Conservation (phyloP, 1,140 invertebrate genomes). For the Monochamus saltuarius region DNA sequence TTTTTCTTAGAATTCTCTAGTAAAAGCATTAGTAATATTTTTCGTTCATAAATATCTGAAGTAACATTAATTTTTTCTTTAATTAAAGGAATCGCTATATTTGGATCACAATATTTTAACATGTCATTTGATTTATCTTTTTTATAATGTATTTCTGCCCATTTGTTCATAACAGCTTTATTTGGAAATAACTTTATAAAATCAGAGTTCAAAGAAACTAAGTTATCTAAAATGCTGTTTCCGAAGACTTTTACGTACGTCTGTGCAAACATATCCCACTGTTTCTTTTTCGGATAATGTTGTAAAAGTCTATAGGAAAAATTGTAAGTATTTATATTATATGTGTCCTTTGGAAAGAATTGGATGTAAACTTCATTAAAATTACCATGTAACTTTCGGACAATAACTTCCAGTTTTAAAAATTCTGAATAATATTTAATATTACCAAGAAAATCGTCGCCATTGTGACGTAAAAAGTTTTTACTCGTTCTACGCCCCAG, state of each 20-base stretch:
- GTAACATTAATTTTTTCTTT: slow-evolving; percentile 26
- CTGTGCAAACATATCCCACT: slow-evolving; percentile 7
- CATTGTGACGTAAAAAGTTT: slow-evolving; percentile 7
- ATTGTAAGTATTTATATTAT: neutral
- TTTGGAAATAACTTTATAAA: slow-evolving; percentile 1
- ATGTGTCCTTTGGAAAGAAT: neutral
- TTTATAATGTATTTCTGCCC: slow-evolving; percentile 16
- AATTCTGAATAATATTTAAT: neutral
- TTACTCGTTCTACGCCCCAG: slow-evolving; percentile 20
- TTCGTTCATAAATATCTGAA: slow-evolving; percentile 12
- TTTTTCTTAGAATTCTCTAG: slow-evolving; percentile 13
- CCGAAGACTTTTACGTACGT: neutral
- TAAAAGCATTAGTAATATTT: slow-evolving; percentile 7
- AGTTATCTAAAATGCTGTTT: neutral
- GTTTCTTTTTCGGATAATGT: slow-evolving; percentile 6
- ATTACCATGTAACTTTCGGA: slow-evolving; percentile 4
- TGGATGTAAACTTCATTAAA: slow-evolving; percentile 2
- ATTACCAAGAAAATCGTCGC: slow-evolving; percentile 17
- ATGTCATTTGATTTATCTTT: slow-evolving; percentile 7
- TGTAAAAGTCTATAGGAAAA: neutral
- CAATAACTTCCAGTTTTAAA: slow-evolving; percentile 5
- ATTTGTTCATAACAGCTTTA: slow-evolving; percentile 4
- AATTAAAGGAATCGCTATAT: slow-evolving; percentile 14
- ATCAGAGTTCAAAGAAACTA: neutral
- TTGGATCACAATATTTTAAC: slow-evolving; percentile 18